These are phyloP conservation scores for Syngnathus scovelli DNA, from an alignment of 2,113 vertebrate species.

Conservation along the genomic window DNA sequence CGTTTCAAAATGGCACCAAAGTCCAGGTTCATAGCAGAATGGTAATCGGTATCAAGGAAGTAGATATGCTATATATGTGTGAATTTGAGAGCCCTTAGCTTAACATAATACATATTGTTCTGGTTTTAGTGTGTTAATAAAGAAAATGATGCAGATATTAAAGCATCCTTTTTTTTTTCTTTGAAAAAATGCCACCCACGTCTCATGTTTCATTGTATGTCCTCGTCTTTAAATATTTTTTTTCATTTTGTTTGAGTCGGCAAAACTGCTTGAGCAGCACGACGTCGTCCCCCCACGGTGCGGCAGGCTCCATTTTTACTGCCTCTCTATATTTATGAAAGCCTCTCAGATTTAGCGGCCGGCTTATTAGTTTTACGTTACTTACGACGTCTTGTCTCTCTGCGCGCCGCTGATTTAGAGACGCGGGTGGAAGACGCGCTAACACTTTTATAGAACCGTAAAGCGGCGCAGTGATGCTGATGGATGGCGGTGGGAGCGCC, in stretches of 20 bases:
- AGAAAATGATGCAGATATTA: not conserved
- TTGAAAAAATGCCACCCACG: not conserved
- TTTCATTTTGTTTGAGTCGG: slow-evolving; percentile 4
- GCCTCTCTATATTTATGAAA: slow-evolving; percentile 51
- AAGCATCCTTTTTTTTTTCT: not conserved
- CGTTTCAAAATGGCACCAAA: not conserved
- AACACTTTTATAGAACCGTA: slow-evolving; percentile 61
- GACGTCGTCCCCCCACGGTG: slow-evolving; percentile 42
- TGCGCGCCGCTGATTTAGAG: slow-evolving; percentile 52
- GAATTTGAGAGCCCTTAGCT: not conserved
- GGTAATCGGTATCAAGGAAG: not conserved
- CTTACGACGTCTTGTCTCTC: slow-evolving; percentile 40
- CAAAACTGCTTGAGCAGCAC: slow-evolving; percentile 14
- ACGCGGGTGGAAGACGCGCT: slow-evolving; percentile 37
- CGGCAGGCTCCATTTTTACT: slow-evolving; percentile 49
- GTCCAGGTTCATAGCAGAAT: not conserved
- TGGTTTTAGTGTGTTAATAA: not conserved
- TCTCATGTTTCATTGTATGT: not conserved
- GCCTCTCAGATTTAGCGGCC: slow-evolving; percentile 31
- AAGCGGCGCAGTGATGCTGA: slow-evolving; percentile 46
- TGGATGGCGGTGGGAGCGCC: slow-evolving; percentile 39
- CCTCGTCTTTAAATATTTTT: slow-evolving; percentile 18
- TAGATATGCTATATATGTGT: not conserved
- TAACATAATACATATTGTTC: not conserved
- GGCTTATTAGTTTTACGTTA: slow-evolving; percentile 51